Evolutionary conservation across 2,797 vertebrate species (phyloP).

Genomic region (Acipenser transmontanus): DNA sequence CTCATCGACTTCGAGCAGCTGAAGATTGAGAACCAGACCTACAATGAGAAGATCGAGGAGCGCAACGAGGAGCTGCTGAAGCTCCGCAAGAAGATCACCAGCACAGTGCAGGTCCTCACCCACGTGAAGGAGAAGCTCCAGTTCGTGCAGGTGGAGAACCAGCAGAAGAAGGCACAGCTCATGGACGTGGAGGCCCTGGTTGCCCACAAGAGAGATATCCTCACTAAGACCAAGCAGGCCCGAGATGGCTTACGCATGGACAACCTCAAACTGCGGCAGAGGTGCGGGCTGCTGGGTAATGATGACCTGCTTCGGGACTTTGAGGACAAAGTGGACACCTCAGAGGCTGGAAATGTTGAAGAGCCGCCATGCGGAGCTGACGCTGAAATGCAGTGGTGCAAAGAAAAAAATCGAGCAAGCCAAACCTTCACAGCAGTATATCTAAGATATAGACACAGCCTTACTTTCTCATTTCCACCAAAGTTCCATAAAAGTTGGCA

Average conservation of each 20-base stretch:
- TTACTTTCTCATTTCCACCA: too few species aligned
- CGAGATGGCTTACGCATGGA: slow-evolving; percentile 44
- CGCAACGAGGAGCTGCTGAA: slow-evolving; percentile 52
- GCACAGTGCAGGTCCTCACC: slow-evolving; percentile 49
- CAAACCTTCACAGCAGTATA: slow-evolving; percentile 9
- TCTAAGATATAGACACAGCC: too few species aligned
- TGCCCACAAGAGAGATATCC: slow-evolving; percentile 40
- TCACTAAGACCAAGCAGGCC: slow-evolving; percentile 50
- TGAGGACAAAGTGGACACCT: slow-evolving; percentile 53
- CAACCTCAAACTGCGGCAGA: slow-evolving; percentile 50
- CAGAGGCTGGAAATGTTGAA: slow-evolving; percentile 52
- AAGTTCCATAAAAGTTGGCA: too few species aligned
- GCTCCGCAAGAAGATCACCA: slow-evolving; percentile 50
- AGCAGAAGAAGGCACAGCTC: slow-evolving; percentile 42
- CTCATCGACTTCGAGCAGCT: slow-evolving; percentile 55
- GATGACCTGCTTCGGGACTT: slow-evolving; percentile 56
- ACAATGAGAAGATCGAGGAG: slow-evolving; percentile 47
- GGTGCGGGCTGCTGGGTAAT: slow-evolving; percentile 59
- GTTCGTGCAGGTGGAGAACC: slow-evolving; percentile 50
- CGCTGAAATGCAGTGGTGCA: slow-evolving; percentile 33
- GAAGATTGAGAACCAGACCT: slow-evolving; percentile 61
- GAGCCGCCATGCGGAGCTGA: slow-evolving; percentile 34
- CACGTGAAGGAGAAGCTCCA: slow-evolving; percentile 68
- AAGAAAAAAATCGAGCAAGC: slow-evolving; percentile 45
- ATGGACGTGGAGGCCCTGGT: slow-evolving; percentile 35